Evolutionary conservation across 2,113 vertebrate genomes (phyloP), one percentile per base, ranked within the genome.

Genomic region (Peromyscus polionotus): DNA sequence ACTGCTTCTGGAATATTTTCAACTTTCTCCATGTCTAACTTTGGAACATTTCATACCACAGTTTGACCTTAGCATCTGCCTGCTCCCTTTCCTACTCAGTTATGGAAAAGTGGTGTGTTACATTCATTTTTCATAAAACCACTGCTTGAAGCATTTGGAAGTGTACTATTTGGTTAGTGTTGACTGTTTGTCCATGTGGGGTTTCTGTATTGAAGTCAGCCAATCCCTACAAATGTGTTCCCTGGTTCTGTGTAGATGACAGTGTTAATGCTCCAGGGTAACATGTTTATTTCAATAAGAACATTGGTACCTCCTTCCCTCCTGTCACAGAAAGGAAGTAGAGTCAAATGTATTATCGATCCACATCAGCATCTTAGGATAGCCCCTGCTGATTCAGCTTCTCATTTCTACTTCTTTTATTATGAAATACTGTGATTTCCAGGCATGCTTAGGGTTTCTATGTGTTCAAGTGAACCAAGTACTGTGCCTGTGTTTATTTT

Each of bases 1-100:
- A 42, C 93, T 97, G 88, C 95, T 92, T 90, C 10, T 85, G 89
- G 26, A 89, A 77, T 51, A 81, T 42, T 88, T 96, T 83, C 68
- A 73, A 81, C 84, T 68, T 91, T 54, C 0, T 96, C 72, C 33
- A 57, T 79, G 61, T 79, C 88, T 87, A 94, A 90, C 86, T 96
- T 84, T 83, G 36, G 26, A 87, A 96, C 77, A 79, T 91, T 84
- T 7, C 24, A 24, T 59, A 42, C 72, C 54, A 86, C 86, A 65
- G 22, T 75, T 84, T 77, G 39, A 39, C 7, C 6, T 93, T 24
- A 48, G 75, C 63, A 39, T 93, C 61, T 89, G 17, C 8, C 6
- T 24, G 59, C 54, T 73, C 13, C 20, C 0, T 92, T 48, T 84
- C 83, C 8, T 57, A 19, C 42, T 92, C 3, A 70, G 17, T 26